These are phyloP conservation scores for Luehdorfia chinensis DNA, from an alignment of 1,140 invertebrate genomes.

Conservation along the genomic window DNA sequence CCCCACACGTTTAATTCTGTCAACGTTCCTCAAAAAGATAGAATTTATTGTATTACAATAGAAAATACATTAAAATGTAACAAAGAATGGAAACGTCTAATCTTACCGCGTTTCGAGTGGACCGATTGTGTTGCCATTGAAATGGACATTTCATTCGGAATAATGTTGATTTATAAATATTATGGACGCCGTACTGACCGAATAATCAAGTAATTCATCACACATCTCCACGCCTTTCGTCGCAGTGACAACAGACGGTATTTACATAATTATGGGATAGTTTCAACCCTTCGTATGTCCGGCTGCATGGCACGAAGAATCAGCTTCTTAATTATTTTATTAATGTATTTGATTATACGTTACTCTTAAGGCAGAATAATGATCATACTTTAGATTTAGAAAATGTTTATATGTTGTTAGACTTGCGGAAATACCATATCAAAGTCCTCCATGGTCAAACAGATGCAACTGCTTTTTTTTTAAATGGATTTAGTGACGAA, in stretches of 20 bases:
- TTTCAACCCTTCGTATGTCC: background rate
- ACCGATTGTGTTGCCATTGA: slow-evolving; percentile 37
- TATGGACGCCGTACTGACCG: slow-evolving; percentile 14
- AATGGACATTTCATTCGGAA: slow-evolving; percentile 47
- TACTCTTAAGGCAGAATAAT: too few species aligned
- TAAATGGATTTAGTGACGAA: too few species aligned
- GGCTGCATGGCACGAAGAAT: background rate
- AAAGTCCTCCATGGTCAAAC: too few species aligned
- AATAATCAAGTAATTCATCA: slow-evolving; percentile 40
- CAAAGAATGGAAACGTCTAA: slow-evolving; percentile 47
- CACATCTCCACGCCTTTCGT: slow-evolving; percentile 39
- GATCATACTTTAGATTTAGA: too few species aligned
- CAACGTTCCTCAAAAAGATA: too few species aligned
- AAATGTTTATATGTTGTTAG: too few species aligned
- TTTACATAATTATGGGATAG: slow-evolving; percentile 44
- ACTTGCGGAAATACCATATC: too few species aligned
- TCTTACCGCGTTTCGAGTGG: slow-evolving; percentile 55
- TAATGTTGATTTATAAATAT: slow-evolving; percentile 57
- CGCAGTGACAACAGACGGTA: slow-evolving; percentile 29
- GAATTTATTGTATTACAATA: slow-evolving; percentile 30
- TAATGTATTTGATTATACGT: too few species aligned
- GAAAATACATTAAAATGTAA: slow-evolving; percentile 47
- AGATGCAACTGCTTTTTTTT: too few species aligned
- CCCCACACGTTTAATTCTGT: too few species aligned
- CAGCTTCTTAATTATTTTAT: slow-evolving; percentile 6